A percentile compares a stretch with the other conserved stretches of the same genome.
These are phyloP conservation scores for Glaucomys volans DNA, from an alignment of 2,113 vertebrate genomes.

Conservation along the genomic window DNA sequence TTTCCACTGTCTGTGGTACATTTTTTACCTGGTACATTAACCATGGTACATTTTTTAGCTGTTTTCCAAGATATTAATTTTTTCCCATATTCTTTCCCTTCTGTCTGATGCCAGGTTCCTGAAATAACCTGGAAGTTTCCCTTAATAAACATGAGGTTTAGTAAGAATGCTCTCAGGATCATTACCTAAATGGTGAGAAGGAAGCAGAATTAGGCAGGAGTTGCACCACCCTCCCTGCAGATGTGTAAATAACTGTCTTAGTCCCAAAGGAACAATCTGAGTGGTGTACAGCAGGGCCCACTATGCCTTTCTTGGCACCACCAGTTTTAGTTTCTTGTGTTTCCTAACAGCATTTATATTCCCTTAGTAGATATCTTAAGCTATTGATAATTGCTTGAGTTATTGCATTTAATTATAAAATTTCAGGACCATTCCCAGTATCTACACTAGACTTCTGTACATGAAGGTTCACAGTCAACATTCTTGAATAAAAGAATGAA, in stretches of 20 bases:
- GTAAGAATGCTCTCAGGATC: background rate
- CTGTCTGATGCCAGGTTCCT: background rate
- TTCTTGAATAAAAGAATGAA: background rate
- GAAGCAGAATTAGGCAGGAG: background rate
- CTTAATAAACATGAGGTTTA: background rate
- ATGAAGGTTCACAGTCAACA: background rate
- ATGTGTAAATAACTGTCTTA: background rate
- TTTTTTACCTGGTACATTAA: background rate
- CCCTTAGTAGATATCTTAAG: background rate
- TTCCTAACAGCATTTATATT: background rate
- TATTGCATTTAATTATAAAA: background rate
- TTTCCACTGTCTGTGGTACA: background rate
- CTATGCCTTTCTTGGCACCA: background rate
- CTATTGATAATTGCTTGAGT: background rate
- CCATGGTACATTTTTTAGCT: background rate
- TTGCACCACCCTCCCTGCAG: background rate
- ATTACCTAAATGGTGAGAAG: background rate
- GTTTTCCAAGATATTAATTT: background rate
- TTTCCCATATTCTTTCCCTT: background rate
- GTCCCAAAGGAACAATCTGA: background rate
- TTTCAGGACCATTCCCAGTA: background rate
- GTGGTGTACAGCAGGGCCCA: background rate
- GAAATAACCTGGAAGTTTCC: background rate
- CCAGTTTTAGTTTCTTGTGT: background rate
- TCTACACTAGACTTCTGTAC: background rate